phyloP scores from a whole-genome alignment of 2,113 vertebrate genomes.

The Apteryx owenii region DNA sequence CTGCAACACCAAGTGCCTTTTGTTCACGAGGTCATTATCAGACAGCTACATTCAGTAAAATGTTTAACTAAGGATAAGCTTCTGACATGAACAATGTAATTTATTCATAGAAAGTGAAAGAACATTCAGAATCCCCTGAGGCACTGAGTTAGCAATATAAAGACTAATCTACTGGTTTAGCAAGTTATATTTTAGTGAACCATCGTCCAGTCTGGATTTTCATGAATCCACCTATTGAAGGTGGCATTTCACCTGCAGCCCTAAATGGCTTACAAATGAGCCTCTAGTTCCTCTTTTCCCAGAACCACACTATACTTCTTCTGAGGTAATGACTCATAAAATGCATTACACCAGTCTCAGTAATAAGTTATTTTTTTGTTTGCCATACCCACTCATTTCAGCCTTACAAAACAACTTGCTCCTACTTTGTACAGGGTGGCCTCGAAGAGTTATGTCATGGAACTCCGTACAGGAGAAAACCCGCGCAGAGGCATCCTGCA shows the following conservation, averaged over 20 bases:
- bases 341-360: not conserved
- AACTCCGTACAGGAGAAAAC: not conserved
- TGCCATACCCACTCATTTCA: not conserved
- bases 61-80: not conserved
- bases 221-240: not conserved
- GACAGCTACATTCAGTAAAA: not conserved
- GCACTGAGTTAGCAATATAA: not conserved
- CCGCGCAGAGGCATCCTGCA: not conserved
- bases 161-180: not conserved
- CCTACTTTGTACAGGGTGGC: not conserved
- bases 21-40: not conserved
- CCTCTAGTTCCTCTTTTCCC: constrained; percentile 12
- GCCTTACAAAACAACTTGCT: not conserved
- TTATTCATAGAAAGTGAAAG: constrained; percentile 27
- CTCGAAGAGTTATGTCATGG: not conserved
- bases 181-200: not conserved
- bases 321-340: constrained; percentile 31
- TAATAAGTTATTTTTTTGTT: not conserved
- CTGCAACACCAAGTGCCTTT: not conserved
- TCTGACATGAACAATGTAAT: not conserved
- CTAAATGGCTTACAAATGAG: not conserved
- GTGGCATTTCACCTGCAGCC: not conserved
- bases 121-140: not conserved
- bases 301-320: constrained; percentile 4
- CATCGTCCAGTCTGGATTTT: not conserved